phyloP scores from a whole-genome alignment of 2,113 vertebrate genomes.

The Peromyscus leucopus region DNA sequence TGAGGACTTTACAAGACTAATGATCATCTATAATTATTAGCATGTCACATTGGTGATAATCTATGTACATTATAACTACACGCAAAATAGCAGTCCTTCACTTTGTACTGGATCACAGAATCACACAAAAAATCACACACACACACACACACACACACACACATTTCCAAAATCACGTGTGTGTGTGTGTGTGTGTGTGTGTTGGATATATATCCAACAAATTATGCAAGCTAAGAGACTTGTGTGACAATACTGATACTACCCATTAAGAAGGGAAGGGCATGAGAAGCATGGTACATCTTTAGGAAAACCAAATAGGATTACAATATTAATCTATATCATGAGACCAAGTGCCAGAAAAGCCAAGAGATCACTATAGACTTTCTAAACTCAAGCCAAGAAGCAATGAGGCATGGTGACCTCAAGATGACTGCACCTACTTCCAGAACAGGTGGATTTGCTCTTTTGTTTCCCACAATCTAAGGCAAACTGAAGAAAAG shows the following conservation, averaged over 20 bases:
- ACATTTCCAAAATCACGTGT: too few species aligned
- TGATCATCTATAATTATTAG: not conserved
- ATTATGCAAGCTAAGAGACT: not conserved
- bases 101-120: not conserved
- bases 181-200: too few species aligned
- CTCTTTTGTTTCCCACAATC: too few species aligned
- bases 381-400: conserved; percentile 22
- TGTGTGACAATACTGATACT: too few species aligned
- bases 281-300: not conserved
- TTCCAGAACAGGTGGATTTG: not conserved
- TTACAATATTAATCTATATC: not conserved
- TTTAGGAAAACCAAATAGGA: conserved; percentile 15
- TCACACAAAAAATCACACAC: not conserved
- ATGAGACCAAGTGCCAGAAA: not conserved
- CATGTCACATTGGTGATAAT: not conserved
- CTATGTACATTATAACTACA: not conserved
- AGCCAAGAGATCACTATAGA: not conserved
- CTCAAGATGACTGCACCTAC: not conserved
- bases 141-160: too few species aligned
- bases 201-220: not conserved
- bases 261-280: not conserved
- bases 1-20: not conserved
- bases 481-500: not conserved
- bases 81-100: not conserved
- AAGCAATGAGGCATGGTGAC: not conserved